Percentiles rank a stretch among this genome's conserved stretches.
phyloP scores from a whole-genome alignment of 2,888 invertebrate genomes.

The Nebria salina region DNA sequence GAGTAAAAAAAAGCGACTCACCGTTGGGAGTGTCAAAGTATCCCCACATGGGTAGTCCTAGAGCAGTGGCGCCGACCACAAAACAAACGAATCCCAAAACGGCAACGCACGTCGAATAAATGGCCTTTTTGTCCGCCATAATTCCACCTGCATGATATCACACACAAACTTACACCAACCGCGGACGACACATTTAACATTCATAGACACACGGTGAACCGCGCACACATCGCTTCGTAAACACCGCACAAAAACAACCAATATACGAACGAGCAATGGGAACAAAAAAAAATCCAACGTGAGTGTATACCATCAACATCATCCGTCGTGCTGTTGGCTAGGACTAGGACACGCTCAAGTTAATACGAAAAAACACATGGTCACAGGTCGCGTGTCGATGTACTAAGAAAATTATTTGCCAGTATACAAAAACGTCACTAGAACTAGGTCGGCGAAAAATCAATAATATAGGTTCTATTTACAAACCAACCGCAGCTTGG shows the following conservation, averaged over 20 bases:
- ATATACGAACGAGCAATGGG: background rate
- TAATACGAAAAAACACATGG: constrained; percentile 10
- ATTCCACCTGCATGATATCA: constrained; percentile 51
- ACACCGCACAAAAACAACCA: background rate
- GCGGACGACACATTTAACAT: constrained; percentile 10
- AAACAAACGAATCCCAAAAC: constrained; percentile 81
- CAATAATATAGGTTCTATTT: constrained; percentile 43
- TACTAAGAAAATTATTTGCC: constrained; percentile 12
- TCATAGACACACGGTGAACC: background rate
- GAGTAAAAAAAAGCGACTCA: constrained; percentile 58
- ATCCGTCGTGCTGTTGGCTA: background rate
- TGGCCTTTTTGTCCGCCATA: constrained; percentile 73
- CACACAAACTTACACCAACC: constrained; percentile 27
- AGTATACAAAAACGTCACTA: constrained; percentile 9
- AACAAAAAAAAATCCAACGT: background rate
- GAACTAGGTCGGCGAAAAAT: constrained; percentile 28
- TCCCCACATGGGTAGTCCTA: constrained; percentile 88
- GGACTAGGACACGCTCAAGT: background rate
- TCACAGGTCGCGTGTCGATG: constrained; percentile 5
- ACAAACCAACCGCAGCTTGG: constrained; percentile 15
- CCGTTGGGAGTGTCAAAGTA: constrained; percentile 80
- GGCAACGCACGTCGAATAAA: constrained; percentile 75
- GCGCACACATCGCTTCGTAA: background rate
- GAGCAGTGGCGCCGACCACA: constrained; percentile 82
- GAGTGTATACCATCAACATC: background rate